These are phyloP conservation scores for Micromesistius poutassou DNA, from an alignment of 2,797 vertebrate genomes.

Conservation along the genomic window DNA sequence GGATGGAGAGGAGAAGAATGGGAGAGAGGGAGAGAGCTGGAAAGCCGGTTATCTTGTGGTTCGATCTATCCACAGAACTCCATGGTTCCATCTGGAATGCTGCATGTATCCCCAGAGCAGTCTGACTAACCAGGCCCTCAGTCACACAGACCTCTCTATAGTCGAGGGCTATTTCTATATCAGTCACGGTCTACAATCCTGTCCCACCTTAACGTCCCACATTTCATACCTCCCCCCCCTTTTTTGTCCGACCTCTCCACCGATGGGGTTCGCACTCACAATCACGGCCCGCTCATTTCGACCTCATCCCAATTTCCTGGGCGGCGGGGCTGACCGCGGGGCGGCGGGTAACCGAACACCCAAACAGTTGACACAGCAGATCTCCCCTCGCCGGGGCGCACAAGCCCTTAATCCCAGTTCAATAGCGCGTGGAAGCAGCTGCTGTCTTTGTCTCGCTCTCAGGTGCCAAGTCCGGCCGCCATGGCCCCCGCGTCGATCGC, in stretches of 20 bases:
- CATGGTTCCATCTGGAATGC: conserved; percentile 13
- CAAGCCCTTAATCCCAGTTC: neutral
- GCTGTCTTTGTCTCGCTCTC: neutral
- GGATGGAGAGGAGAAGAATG: no score
- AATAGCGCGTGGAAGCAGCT: neutral
- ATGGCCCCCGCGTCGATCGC: neutral
- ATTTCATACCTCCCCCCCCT: no score
- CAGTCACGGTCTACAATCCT: no score
- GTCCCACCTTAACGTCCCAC: no score
- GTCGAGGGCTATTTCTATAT: no score
- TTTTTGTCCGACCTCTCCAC: no score
- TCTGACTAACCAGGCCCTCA: conserved; percentile 1
- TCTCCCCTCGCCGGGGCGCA: neutral
- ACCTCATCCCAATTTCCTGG: neutral
- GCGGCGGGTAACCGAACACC: neutral
- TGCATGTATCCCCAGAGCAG: neutral
- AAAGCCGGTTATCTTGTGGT: neutral
- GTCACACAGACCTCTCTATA: neutral
- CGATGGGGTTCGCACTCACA: no score
- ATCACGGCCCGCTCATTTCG: neutral
- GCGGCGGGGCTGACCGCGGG: neutral
- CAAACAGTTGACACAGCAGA: conserved; percentile 8
- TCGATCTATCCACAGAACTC: conserved; percentile 8
- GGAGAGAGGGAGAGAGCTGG: no score
- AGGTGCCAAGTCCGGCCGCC: neutral